phyloP scores from a whole-genome alignment of 2,888 invertebrate species.

The Thymelicus sylvestris region DNA sequence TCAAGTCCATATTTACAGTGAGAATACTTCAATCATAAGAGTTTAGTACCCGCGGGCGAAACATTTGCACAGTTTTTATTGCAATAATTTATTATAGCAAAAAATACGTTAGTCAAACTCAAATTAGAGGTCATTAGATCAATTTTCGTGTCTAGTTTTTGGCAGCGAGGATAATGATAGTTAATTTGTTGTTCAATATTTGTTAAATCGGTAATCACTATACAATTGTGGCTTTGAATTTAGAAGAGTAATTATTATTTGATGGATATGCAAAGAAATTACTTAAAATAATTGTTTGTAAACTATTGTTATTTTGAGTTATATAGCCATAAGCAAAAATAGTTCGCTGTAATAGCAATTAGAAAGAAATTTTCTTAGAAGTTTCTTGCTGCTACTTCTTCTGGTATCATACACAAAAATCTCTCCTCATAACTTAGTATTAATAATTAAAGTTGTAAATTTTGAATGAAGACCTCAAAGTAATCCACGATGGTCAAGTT shows the following conservation, averaged over 20 bases:
- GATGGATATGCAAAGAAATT: too few species aligned
- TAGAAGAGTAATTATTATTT: not conserved
- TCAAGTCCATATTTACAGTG: not conserved
- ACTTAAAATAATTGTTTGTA: too few species aligned
- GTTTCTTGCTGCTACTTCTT: too few species aligned
- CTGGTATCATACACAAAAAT: too few species aligned
- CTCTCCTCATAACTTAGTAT: too few species aligned
- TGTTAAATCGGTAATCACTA: not conserved
- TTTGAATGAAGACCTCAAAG: too few species aligned
- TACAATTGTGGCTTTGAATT: not conserved
- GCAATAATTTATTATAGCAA: constrained; percentile 7
- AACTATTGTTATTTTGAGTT: too few species aligned
- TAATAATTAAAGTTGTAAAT: too few species aligned
- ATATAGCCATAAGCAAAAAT: too few species aligned
- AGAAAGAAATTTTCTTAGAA: too few species aligned
- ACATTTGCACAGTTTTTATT: constrained; percentile 4
- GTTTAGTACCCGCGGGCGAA: not conserved
- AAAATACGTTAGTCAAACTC: constrained; percentile 17
- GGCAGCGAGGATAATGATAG: constrained; percentile 10
- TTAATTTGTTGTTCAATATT: constrained; percentile 13
- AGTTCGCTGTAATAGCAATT: too few species aligned
- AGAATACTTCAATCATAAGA: not conserved
- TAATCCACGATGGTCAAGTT: too few species aligned
- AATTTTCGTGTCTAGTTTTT: constrained; percentile 30
- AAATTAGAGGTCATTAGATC: constrained; percentile 20